Percentiles rank a stretch among this genome's conserved stretches.
Evolutionary conservation across 2,113 vertebrate species (phyloP).

Genomic region (Coptodon rendalli): DNA sequence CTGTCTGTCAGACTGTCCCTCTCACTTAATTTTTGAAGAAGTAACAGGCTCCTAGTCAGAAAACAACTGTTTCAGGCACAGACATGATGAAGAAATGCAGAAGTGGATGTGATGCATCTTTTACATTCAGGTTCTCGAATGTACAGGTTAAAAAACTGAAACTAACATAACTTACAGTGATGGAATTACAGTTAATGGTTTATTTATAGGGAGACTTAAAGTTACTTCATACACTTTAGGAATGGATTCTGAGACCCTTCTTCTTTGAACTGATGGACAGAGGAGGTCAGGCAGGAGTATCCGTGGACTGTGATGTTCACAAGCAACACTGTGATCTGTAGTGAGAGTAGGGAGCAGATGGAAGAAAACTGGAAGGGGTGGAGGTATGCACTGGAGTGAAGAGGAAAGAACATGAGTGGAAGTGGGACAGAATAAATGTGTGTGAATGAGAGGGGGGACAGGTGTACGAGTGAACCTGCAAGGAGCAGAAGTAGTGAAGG

Average conservation of each 20-base stretch:
- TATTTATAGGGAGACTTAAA: not conserved
- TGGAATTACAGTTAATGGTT: not conserved
- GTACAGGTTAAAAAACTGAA: not conserved
- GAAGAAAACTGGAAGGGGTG: not conserved
- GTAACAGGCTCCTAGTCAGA: not conserved
- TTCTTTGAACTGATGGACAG: not conserved
- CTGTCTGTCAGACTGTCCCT: not conserved
- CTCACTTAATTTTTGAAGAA: not conserved
- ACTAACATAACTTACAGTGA: rapidly evolving
- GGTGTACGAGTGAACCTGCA: not conserved
- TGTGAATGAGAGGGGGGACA: not conserved
- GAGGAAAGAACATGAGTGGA: not conserved
- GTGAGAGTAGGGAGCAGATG: not conserved
- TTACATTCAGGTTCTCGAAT: not conserved
- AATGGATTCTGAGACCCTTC: not conserved
- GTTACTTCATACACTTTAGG: not conserved
- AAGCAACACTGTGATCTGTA: not conserved
- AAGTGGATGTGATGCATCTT: not conserved
- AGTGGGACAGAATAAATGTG: not conserved
- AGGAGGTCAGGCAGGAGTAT: not conserved
- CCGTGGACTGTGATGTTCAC: not conserved
- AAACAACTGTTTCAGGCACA: not conserved
- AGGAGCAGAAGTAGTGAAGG: not conserved
- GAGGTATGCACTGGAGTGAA: not conserved
- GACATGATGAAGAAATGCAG: not conserved